Conservation (phyloP, 1,140 invertebrate genomes). For the Heterodera carotae region DNA sequence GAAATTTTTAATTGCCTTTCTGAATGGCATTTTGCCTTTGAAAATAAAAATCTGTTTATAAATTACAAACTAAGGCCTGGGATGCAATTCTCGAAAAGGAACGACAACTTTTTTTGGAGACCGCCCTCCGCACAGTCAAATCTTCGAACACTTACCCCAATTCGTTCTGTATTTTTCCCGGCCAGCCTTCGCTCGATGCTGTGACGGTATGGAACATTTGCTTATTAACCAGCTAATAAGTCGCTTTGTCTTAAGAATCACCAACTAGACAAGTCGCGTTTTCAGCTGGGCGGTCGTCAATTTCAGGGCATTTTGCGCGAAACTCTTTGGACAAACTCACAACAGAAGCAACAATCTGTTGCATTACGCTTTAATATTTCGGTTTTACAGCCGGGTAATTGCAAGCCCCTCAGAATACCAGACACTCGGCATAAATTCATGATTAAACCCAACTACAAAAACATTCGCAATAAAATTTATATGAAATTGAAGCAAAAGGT, state of each 20-base stretch:
- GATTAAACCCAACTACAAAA: slow-evolving; percentile 2
- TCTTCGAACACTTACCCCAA: neutral
- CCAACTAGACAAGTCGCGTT: neutral
- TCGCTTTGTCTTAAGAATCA: neutral
- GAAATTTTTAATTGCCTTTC: too few species aligned
- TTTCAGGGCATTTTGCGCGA: slow-evolving; percentile 18
- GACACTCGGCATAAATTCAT: slow-evolving; percentile 5
- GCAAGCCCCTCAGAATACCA: neutral
- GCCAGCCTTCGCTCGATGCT: neutral
- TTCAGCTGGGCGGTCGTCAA: neutral
- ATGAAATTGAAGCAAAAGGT: neutral
- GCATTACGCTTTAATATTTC: neutral
- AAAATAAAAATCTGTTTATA: neutral
- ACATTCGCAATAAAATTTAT: neutral
- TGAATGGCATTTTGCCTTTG: too few species aligned
- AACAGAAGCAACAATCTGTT: neutral
- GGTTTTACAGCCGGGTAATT: neutral
- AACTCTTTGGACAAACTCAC: neutral
- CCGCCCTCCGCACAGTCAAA: slow-evolving; percentile 8
- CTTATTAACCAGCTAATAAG: neutral
- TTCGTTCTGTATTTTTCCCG: neutral
- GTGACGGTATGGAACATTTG: neutral
- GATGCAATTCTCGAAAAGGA: neutral
- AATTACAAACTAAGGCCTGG: neutral
- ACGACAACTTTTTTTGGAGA: slow-evolving; percentile 1